Base-by-base conservation (phyloP, 2,888 invertebrate genomes). In the Auanema freiburgensis region DNA sequence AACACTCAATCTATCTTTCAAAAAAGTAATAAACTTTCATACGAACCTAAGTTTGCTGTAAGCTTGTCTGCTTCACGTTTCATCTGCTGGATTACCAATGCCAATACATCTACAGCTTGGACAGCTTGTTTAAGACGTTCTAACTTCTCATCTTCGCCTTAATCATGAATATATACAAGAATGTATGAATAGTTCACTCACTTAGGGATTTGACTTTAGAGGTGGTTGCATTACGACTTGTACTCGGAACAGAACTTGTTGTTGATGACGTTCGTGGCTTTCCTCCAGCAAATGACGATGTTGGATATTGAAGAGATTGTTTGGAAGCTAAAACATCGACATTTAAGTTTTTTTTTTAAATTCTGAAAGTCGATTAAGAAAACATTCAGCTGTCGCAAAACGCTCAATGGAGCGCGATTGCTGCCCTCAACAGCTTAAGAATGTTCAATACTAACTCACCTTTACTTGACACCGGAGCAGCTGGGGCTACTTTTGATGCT, bases 271-370 rank as follows among this genome's bases (percentile, higher is more conserved):
- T 57, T 23, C 23, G 44, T 2, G 24, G 42, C 25, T 55, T 55
- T 11, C 51, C 56, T 11, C 72, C 72, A 41, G 72, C 72, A 54
- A 72, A 72, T 10, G 72, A 72, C 50, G 72, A 72, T 14, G 72
- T 72, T 6, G 72, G 72, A 52, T 59, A 69, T 14, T 54, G 54
- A 16, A 51, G 14, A 2, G 46, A 24, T n/a, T 18, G 3, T 50
- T 62, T 62, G 16, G 57, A 62, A 57, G 57, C 16, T 16, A 12
- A 57, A 12, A 46, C 46, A 5, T 46, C 10, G 16, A 33, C 33
- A 33, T 33, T 8, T 33, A 5, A 33, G 21, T 16, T 14, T 25
- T n/a, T 25, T 25, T 55, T 55, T 5, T 40, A 40, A 18, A 5
- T 10, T 52, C 4, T 52, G 24, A 52, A 50, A 18, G 18, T 52